phyloP scores from a whole-genome alignment of 2,113 vertebrate species.

The Paratilapia polleni region DNA sequence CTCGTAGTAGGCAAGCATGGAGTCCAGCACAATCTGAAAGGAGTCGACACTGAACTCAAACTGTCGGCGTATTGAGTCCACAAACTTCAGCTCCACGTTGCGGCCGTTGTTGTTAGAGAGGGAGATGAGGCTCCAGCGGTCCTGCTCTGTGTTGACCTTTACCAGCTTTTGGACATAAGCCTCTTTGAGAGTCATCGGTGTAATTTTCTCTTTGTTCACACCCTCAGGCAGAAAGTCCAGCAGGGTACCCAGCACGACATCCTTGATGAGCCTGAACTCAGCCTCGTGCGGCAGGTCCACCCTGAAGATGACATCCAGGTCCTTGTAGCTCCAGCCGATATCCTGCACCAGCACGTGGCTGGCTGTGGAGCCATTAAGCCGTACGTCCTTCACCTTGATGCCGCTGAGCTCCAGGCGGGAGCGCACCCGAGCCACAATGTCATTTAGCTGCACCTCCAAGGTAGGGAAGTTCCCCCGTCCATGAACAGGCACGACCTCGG shows the following conservation, averaged over 20 bases:
- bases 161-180: constrained; percentile 97
- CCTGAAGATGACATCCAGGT: constrained; percentile 96
- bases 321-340: constrained; percentile 94
- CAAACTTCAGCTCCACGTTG: constrained; percentile 98
- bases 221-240: constrained; percentile 95
- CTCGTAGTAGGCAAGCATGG: constrained; percentile 89
- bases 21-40: constrained; percentile 97
- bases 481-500: constrained; percentile 89
- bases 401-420: constrained; percentile 84
- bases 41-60: constrained; percentile 99
- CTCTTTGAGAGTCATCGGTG: constrained; percentile 91
- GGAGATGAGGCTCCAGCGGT: constrained; percentile 98
- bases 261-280: constrained; percentile 90
- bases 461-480: constrained; percentile 98
- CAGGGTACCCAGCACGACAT: constrained; percentile 91
- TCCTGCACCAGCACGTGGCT: constrained; percentile 96
- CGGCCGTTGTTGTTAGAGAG: constrained; percentile 96
- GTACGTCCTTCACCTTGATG: constrained; percentile 89
- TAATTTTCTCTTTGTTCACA: constrained; percentile 94
- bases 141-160: constrained; percentile 92
- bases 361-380: constrained; percentile 94
- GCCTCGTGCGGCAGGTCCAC: constrained; percentile 89
- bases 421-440: constrained; percentile 92
- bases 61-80: constrained; percentile 93
- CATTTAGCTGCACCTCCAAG: constrained; percentile 90